A percentile compares a stretch with the other conserved stretches of the same genome.
Evolutionary conservation across 2,113 vertebrate species (phyloP).

Genomic region (Aepyceros melampus): DNA sequence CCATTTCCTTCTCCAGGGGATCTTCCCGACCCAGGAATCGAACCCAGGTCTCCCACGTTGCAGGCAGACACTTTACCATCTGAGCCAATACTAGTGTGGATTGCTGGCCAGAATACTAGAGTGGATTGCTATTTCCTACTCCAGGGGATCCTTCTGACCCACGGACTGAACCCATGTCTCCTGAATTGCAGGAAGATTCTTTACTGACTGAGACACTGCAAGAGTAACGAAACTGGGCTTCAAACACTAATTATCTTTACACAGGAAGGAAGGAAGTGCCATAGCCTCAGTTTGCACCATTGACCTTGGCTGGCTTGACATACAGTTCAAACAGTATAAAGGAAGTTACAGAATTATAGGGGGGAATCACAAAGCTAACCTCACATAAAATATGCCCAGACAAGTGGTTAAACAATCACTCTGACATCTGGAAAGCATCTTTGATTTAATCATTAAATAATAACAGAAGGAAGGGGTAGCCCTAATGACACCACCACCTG

Average conservation of each 20-base stretch:
- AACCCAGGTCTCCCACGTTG: no score
- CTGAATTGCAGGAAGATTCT: background rate
- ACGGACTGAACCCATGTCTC: background rate
- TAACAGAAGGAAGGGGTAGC: background rate
- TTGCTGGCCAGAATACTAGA: background rate
- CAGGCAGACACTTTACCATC: no score
- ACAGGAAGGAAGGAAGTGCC: background rate
- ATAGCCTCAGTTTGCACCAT: background rate
- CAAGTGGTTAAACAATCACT: background rate
- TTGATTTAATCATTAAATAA: background rate
- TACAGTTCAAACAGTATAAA: background rate
- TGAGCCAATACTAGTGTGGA: no score
- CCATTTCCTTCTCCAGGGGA: no score
- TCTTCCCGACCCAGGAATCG: no score
- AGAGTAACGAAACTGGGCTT: background rate
- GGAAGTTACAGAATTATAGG: background rate
- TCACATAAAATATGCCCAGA: background rate
- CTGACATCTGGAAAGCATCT: background rate
- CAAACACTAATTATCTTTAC: background rate
- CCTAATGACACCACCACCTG: background rate
- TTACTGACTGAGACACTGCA: background rate
- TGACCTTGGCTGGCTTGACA: background rate
- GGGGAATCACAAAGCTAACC: background rate
- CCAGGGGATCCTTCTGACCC: background rate
- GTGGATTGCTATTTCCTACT: background rate